Evolutionary conservation across 2,797 vertebrate genomes (phyloP).

Genomic region (Benthosema pterotum): DNA sequence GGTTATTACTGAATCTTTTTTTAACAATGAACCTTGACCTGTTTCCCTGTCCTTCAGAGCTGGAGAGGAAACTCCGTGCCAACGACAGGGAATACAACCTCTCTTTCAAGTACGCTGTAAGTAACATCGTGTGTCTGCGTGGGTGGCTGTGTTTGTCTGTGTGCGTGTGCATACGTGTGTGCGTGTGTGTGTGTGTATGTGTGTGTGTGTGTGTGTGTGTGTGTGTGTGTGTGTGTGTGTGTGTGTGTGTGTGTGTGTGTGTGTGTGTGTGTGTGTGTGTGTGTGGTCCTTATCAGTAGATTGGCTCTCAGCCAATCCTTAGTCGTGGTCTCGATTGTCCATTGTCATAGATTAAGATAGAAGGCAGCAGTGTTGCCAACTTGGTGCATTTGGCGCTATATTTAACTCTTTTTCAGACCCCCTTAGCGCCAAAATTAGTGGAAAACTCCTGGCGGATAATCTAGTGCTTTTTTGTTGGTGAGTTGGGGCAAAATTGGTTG

Average conservation of each 20-base stretch:
- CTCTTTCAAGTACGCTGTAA: slow-evolving; percentile 90
- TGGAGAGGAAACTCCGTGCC: slow-evolving; percentile 86
- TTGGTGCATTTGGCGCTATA: no score
- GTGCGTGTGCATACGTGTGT: not conserved
- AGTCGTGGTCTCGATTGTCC: not conserved
- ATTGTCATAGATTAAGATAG: no score
- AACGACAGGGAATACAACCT: slow-evolving; percentile 89
- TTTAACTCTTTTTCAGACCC: no score
- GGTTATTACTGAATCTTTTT: no score
- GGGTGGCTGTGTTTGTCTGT: not conserved
- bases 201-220: slow-evolving; percentile 3
- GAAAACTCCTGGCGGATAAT: no score
- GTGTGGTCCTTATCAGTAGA: slow-evolving; percentile 37
- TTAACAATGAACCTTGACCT: not conserved
- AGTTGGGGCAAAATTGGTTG: no score
- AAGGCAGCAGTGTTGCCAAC: no score
- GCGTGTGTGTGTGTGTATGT: not conserved
- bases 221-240: slow-evolving; percentile 3
- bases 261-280: not conserved
- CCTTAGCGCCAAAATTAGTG: no score
- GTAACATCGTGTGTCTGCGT: slow-evolving; percentile 53
- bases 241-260: slow-evolving; percentile 14
- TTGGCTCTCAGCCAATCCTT: slow-evolving; percentile 36
- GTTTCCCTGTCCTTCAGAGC: slow-evolving; percentile 74
- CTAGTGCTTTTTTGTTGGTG: no score